These are phyloP conservation scores for Agonopterix arenella DNA, from an alignment of 2,888 invertebrate species.

Conservation along the genomic window DNA sequence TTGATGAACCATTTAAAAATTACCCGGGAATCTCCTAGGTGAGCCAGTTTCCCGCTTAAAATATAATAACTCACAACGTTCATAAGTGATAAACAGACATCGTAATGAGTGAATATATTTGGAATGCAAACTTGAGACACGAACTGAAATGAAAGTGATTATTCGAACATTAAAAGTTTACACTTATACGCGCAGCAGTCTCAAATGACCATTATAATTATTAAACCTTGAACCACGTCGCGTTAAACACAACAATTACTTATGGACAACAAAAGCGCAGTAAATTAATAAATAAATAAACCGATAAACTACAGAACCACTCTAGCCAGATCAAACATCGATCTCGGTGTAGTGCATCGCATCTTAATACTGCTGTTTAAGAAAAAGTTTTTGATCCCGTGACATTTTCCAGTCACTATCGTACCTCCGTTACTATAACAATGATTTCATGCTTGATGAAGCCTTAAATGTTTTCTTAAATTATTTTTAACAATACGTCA, in stretches of 20 bases:
- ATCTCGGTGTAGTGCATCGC: no score
- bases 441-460: no score
- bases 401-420: no score
- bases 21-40: slow-evolving; percentile 5
- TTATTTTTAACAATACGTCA: no score
- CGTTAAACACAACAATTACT: slow-evolving; percentile 5
- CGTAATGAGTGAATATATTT: slow-evolving; percentile 13
- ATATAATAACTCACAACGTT: slow-evolving; percentile 13
- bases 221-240: slow-evolving; percentile 8
- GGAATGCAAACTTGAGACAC: slow-evolving; percentile 43
- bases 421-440: no score
- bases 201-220: slow-evolving; percentile 12
- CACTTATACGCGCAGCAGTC: slow-evolving; percentile 26
- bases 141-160: slow-evolving; percentile 20
- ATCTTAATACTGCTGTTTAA: no score
- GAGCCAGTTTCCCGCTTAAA: neutral
- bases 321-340: no score
- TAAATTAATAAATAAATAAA: no score
- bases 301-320: no score
- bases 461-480: no score
- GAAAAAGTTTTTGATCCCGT: no score
- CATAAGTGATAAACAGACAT: slow-evolving; percentile 13
- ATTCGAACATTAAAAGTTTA: slow-evolving; percentile 16
- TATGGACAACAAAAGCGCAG: slow-evolving; percentile 8
- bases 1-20: slow-evolving; percentile 11